Conservation (phyloP, 2,888 invertebrate species). For the Nymphalis urticae region DNA sequence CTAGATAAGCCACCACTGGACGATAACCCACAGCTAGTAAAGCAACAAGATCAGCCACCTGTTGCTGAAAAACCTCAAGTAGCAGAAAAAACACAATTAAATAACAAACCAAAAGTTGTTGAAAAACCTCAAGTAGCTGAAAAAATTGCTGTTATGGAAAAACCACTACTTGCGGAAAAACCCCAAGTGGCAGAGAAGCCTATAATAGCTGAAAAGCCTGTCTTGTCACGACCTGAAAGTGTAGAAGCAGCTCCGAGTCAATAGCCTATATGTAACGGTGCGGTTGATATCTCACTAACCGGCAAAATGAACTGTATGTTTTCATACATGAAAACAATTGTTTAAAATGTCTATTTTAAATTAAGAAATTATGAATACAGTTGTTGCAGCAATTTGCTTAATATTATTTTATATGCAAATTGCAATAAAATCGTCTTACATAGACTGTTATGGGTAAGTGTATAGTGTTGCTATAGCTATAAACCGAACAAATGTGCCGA, state of each 20-base stretch:
- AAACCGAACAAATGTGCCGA: slow-evolving; percentile 7
- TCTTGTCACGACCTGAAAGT: slow-evolving; percentile 61
- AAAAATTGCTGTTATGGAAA: slow-evolving; percentile 49
- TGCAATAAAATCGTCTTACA: slow-evolving; percentile 24
- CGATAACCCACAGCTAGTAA: slow-evolving; percentile 45
- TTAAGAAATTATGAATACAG: slow-evolving; percentile 17
- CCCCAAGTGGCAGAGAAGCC: slow-evolving; percentile 51
- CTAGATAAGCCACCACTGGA: slow-evolving; percentile 45
- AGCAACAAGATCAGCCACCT: slow-evolving; percentile 50
- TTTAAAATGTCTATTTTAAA: slow-evolving; percentile 47
- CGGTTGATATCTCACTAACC: slow-evolving; percentile 52
- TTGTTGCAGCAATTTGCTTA: slow-evolving; percentile 32
- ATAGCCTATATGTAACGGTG: slow-evolving; percentile 70
- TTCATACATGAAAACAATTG: slow-evolving; percentile 71
- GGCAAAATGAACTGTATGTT: slow-evolving; percentile 69
- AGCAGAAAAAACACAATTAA: slow-evolving; percentile 56
- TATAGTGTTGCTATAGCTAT: slow-evolving; percentile 26
- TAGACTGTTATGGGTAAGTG: slow-evolving; percentile 24
- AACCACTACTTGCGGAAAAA: slow-evolving; percentile 44
- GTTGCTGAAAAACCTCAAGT: slow-evolving; percentile 55
- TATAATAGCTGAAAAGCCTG: slow-evolving; percentile 59
- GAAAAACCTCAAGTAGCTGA: slow-evolving; percentile 49
- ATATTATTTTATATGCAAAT: slow-evolving; percentile 30
- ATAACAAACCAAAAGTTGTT: slow-evolving; percentile 46
- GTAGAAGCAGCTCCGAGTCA: slow-evolving; percentile 65